phyloP scores from a whole-genome alignment of 2,888 invertebrate species.

The Drosophila flavopinicola region DNA sequence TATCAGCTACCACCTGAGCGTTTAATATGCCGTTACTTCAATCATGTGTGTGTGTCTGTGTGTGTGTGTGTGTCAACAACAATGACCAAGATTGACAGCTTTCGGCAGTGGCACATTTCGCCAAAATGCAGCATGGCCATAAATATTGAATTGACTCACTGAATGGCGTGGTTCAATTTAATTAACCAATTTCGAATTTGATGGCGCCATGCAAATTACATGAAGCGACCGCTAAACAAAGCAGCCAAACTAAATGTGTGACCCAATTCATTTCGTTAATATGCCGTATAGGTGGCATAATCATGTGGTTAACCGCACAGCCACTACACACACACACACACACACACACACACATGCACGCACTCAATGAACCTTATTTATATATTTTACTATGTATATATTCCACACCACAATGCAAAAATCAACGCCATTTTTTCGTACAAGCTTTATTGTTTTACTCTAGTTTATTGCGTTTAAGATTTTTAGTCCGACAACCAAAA shows the following conservation, averaged over 20 bases:
- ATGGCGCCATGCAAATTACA: conserved; percentile 27
- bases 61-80: conserved; percentile 12
- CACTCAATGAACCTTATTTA: not conserved
- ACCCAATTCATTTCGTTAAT: conserved; percentile 37
- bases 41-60: not conserved
- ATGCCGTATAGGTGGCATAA: conserved; percentile 34
- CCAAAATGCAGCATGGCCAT: conserved; percentile 6
- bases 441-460: no score
- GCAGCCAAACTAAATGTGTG: conserved; percentile 27
- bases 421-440: no score
- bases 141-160: conserved; percentile 47
- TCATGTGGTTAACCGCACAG: conserved; percentile 42
- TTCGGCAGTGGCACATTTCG: conserved; percentile 26
- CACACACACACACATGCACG: not conserved
- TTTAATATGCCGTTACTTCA: conserved; percentile 44
- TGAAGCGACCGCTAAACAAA: conserved; percentile 18
- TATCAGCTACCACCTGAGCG: conserved; percentile 26
- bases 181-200: conserved; percentile 48
- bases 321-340: no score
- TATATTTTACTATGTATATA: no score
- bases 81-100: conserved; percentile 35
- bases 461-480: no score
- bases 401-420: no score
- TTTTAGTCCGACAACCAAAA: no score
- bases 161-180: conserved; percentile 26